A percentile compares a stretch with the other conserved stretches of the same genome.
These are phyloP conservation scores for Drosophila auraria DNA, from an alignment of 1,140 invertebrate species.

Conservation along the genomic window DNA sequence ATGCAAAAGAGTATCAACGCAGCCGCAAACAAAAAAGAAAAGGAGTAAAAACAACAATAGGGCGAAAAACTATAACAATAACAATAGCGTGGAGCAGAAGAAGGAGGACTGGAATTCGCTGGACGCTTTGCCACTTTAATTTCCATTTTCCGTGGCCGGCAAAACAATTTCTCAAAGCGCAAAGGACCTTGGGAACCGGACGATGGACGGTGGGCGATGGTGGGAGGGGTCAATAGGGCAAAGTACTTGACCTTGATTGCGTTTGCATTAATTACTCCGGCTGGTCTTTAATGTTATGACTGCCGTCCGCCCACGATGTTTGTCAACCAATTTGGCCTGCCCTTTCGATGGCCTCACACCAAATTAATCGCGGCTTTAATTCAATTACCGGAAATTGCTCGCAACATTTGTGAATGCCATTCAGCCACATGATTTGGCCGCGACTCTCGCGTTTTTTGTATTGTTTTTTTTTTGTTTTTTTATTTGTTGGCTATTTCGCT, in stretches of 20 bases:
- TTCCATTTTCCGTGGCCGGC: conserved; percentile 76
- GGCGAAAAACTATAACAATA: conserved; percentile 35
- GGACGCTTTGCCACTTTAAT: conserved; percentile 73
- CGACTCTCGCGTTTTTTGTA: conserved; percentile 23
- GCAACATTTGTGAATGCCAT: conserved; percentile 35
- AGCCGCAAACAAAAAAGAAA: conserved; percentile 1
- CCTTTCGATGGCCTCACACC: conserved; percentile 47
- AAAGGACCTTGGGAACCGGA: conserved; percentile 42
- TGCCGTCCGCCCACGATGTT: conserved; percentile 55
- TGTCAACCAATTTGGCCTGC: conserved; percentile 58
- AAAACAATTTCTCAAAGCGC: conserved; percentile 62
- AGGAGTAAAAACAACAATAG: conserved; percentile 1
- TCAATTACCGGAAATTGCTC: conserved; percentile 72
- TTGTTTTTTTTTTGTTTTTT: background rate
- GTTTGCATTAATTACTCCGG: conserved; percentile 78
- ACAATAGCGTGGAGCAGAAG: conserved; percentile 18
- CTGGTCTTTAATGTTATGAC: conserved; percentile 76
- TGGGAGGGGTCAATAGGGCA: conserved; percentile 71
- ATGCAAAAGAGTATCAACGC: conserved; percentile 45
- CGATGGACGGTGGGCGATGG: background rate
- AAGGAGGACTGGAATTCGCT: conserved; percentile 46
- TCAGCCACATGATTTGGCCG: conserved; percentile 13
- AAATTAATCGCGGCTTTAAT: conserved; percentile 59
- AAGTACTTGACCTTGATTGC: conserved; percentile 81
- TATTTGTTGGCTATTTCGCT: background rate